Evolutionary conservation across 2,888 invertebrate genomes (phyloP).

Genomic region (Phymatocera aterrima): DNA sequence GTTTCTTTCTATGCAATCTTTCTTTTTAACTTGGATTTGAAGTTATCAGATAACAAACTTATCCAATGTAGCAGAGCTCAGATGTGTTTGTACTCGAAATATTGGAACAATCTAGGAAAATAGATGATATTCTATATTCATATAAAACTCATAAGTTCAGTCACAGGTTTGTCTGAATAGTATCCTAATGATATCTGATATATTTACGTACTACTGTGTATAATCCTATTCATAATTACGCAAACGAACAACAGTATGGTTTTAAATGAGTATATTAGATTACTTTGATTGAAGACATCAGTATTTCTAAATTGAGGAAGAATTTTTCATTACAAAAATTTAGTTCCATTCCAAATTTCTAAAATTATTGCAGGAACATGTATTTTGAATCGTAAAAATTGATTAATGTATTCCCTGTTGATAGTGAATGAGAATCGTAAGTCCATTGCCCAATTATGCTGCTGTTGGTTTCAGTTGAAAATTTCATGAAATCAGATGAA

Average conservation of each 20-base stretch:
- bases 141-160: conserved; percentile 1
- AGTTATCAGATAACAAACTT: background rate
- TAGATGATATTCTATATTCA: conserved; percentile 1
- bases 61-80: conserved; percentile 7
- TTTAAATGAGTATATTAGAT: background rate
- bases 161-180: background rate
- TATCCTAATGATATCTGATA: background rate
- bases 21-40: background rate
- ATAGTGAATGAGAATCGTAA: background rate
- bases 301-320: background rate
- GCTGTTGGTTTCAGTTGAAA: conserved; percentile 32
- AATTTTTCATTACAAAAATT: background rate
- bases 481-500: background rate
- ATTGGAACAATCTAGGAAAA: background rate
- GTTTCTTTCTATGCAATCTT: background rate
- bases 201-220: too few relatives aligned
- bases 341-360: background rate
- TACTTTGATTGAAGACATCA: conserved; percentile 30
- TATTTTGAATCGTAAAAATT: background rate
- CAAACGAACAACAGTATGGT: conserved; percentile 3
- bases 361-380: background rate
- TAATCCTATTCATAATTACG: conserved; percentile 12
- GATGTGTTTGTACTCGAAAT: background rate
- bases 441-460: background rate
- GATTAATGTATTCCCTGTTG: background rate